Conservation (phyloP, 2,888 invertebrate species). For the Desoria tigrina region DNA sequence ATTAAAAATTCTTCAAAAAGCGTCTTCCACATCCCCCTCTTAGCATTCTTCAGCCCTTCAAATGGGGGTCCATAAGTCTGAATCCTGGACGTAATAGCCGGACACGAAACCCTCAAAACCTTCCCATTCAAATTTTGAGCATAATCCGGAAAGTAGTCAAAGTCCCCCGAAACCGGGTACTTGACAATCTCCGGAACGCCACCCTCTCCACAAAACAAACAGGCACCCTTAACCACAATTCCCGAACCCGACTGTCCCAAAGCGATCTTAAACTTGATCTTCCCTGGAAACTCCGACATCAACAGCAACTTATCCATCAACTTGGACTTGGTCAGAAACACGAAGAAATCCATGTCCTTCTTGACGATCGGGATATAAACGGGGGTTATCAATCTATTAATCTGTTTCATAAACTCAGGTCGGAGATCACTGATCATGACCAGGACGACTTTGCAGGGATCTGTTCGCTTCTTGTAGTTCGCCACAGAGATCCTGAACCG, state of each 20-base stretch:
- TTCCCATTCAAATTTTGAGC: conserved; percentile 38
- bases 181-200: conserved; percentile 26
- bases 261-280: conserved; percentile 33
- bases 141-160: conserved; percentile 42
- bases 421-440: conserved; percentile 30
- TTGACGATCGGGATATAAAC: conserved; percentile 35
- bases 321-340: conserved; percentile 24
- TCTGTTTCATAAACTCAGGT: conserved; percentile 21
- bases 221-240: conserved; percentile 15
- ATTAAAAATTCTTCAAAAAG: conserved; percentile 39
- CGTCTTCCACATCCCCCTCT: conserved; percentile 43
- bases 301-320: conserved; percentile 25
- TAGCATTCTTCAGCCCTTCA: conserved; percentile 30
- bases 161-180: background rate
- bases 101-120: conserved; percentile 30
- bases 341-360: conserved; percentile 36
- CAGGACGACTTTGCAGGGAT: too few relatives aligned
- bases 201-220: conserved; percentile 27
- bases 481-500: too few relatives aligned
- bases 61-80: conserved; percentile 37
- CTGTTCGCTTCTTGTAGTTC: too few relatives aligned
- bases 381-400: conserved; percentile 30
- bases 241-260: conserved; percentile 5
- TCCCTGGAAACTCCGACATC: conserved; percentile 28
- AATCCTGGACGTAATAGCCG: conserved; percentile 36